Base-by-base conservation (phyloP, 2,888 invertebrate species). In the Hyalella azteca region DNA sequence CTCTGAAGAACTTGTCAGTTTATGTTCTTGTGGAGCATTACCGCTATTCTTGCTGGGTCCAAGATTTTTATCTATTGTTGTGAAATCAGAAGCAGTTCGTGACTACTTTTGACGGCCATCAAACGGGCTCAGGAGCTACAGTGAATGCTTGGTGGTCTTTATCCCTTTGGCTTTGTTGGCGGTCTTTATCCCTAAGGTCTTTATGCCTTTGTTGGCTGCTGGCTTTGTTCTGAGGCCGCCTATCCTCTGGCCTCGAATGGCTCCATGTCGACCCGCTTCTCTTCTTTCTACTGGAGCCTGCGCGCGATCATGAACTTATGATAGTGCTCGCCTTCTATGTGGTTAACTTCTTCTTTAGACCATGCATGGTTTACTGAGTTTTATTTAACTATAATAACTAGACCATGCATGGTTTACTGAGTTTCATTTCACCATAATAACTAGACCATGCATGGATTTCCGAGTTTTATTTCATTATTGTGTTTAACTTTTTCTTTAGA, bases 21-120 rank as follows among this genome's bases (percentile, higher is more conserved):
- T 19, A 36, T 36, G 66, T 19, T 0, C 29, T 66, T 36, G 7
- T 36, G 36, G 39, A 11, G 22, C 54, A 9, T 36, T 29, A 66
- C 32, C 36, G 32, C 66, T 2, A 32, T 36, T 32, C 39, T 66
- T 66, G n/a, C 66, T 32, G 9, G 36, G 32, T 66, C 66, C 36
- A 36, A 66, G 66, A 66, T 66, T 66, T 66, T 13, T 29, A 66
- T 66, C 36, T 66, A 66, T 66, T 66, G n/a, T 36, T 36, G 66
- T 66, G 66, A 66, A 66, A 29, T 9, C 66, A 36, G 36, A 7
- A 36, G 66, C 66, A 36, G 32, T 66, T 36, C 66, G 66, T 66
- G 66, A 66, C 66, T 36, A 15, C 66, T 32, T 66, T 36, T 66
- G 66, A 66, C 66, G 66, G 36, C 66, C 66, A 36, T 66, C 66